Conservation (phyloP, 2,797 vertebrate species). For the Eurystomus glaucurus region DNA sequence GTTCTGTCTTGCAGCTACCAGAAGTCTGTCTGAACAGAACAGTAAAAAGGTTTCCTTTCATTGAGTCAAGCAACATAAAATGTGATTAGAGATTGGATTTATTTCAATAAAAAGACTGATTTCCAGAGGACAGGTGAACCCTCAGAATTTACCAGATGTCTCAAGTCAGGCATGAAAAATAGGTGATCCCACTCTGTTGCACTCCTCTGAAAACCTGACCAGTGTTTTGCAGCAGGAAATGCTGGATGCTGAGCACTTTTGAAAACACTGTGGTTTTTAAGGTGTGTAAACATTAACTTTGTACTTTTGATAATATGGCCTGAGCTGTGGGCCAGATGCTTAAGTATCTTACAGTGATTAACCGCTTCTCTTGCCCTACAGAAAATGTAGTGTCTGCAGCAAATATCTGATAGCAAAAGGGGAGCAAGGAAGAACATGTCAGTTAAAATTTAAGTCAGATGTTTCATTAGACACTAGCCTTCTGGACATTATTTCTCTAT, state of each 20-base stretch:
- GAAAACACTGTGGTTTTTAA: not conserved
- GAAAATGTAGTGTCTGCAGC: not conserved
- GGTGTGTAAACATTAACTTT: not conserved
- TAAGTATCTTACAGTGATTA: not conserved
- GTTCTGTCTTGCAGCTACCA: not conserved
- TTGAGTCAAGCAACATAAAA: not conserved
- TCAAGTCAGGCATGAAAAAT: not conserved
- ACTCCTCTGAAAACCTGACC: not conserved
- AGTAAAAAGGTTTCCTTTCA: not conserved
- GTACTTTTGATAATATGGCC: not conserved
- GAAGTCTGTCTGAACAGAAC: not conserved
- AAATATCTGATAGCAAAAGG: not conserved
- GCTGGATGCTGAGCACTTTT: not conserved
- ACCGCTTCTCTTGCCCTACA: not conserved
- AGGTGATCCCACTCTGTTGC: not conserved
- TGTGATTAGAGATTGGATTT: not conserved
- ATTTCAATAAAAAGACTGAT: not conserved
- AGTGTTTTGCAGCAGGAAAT: not conserved
- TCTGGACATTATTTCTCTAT: not conserved
- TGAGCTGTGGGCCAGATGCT: not conserved
- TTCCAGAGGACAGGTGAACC: not conserved
- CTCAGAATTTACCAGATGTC: not conserved
- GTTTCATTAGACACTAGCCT: not conserved
- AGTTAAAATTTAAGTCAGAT: not conserved
- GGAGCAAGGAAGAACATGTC: not conserved